Evolutionary conservation across 2,113 vertebrate genomes (phyloP), one percentile per base, ranked within the genome.

Genomic region (Ptilorrhoa leucosticta): DNA sequence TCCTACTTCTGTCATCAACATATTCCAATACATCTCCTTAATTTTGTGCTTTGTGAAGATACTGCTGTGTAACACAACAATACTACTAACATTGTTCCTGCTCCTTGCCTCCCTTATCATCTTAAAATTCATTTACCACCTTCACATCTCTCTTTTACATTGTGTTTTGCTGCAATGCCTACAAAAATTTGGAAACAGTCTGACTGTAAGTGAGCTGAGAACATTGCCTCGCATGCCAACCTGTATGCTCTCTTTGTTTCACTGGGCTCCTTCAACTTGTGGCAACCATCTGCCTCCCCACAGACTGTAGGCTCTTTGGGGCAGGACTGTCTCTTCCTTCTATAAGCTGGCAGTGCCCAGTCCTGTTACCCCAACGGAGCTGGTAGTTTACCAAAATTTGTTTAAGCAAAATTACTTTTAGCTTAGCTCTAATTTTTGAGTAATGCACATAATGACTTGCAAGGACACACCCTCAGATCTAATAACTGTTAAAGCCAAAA

Each of bases 161-260:
- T 10, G 57, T 50, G 45, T 85, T 94, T 89, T 96, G 89, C 93
- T 96, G 94, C 91, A 93, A 71, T 44, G 72, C 93, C 95, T 77
- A 75, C 93, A 89, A 84, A 86, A 87, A 91, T 84, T 87, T 94
- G 80, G 80, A 89, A 93, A 90, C 80, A 66, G 19, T 70, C 76
- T 94, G 68, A 70, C 89, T 89, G 50, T 76, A 78, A 90, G 90
- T 68, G 80, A 91, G 80, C 76, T 82, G 80, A 87, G 89, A 92
- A 75, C 69, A 84, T 60, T 11, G 10, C 80, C 81, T 81, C 0
- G 1, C 63, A 70, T 83, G 64, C 90, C 94, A 94, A 35, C 24
- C 1, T 0, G 12, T 81, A 26, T 1, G 1, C 70, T 78, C 42
- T 78, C 56, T 81, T 63, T 90, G 42, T 81, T 90, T 81, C 42